These are phyloP conservation scores for Nephrotoma guestfalica DNA, from an alignment of 2,888 invertebrate genomes.

Conservation along the genomic window DNA sequence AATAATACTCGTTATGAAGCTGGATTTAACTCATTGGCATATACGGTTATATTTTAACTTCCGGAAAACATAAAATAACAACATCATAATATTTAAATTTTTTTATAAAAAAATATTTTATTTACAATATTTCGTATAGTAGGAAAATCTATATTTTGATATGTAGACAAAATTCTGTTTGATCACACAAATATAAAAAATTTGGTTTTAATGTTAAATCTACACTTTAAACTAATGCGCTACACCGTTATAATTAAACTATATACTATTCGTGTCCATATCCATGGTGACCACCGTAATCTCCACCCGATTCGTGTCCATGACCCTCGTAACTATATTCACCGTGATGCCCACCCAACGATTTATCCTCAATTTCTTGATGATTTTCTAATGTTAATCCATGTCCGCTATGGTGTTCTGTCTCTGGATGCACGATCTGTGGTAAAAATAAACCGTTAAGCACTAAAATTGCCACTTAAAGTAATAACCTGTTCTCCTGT, in stretches of 20 bases:
- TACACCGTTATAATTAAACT: slow-evolving; percentile 15
- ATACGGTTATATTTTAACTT: neutral
- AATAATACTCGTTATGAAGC: too few species aligned
- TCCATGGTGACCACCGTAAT: slow-evolving; percentile 20
- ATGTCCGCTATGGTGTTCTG: slow-evolving; percentile 40
- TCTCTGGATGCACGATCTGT: slow-evolving; percentile 41
- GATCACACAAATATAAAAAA: neutral
- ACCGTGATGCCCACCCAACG: neutral
- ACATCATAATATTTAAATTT: neutral
- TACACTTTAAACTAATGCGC: slow-evolving; percentile 8
- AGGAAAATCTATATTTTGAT: neutral
- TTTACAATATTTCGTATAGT: neutral
- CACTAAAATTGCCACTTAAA: neutral
- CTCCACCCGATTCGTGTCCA: neutral
- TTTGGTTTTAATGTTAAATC: neutral
- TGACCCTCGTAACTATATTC: neutral
- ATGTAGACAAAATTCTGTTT: neutral
- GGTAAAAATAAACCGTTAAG: neutral
- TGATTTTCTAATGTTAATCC: slow-evolving; percentile 46
- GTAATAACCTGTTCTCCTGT: neutral
- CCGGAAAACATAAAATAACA: neutral
- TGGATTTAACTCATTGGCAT: too few species aligned
- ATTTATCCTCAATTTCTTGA: slow-evolving; percentile 18
- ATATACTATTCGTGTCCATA: slow-evolving; percentile 25
- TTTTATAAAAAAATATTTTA: neutral